Percentiles rank a stretch among this genome's conserved stretches.
Evolutionary conservation across 2,888 invertebrate genomes (phyloP).

Genomic region (Trichogramma evanescens): DNA sequence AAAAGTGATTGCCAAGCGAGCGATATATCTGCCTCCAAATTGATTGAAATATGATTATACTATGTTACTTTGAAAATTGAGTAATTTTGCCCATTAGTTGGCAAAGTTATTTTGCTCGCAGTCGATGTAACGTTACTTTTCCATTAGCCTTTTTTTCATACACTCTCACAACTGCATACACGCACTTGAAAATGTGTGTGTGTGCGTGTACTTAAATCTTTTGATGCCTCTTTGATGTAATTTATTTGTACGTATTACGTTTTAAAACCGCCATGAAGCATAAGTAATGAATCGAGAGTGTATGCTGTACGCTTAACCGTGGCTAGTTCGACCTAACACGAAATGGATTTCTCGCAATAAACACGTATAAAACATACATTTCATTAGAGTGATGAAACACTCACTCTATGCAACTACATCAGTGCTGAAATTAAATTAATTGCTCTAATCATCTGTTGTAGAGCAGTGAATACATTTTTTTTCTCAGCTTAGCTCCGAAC

Average conservation of each 20-base stretch:
- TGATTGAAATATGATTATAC: too few species aligned
- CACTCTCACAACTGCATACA: too few species aligned
- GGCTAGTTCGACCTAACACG: background rate
- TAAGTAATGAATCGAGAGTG: slow-evolving; percentile 7
- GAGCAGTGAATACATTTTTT: slow-evolving; percentile 9
- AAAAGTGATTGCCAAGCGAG: too few species aligned
- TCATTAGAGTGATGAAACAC: slow-evolving; percentile 15
- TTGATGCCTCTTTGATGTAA: background rate
- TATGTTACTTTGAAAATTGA: too few species aligned
- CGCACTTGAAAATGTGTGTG: too few species aligned
- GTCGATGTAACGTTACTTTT: too few species aligned
- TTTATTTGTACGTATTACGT: background rate
- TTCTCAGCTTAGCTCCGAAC: background rate
- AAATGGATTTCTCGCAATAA: slow-evolving; percentile 14
- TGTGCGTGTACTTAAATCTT: background rate
- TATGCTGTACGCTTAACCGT: background rate
- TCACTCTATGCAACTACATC: slow-evolving; percentile 1
- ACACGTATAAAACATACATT: slow-evolving; percentile 1
- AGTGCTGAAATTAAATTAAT: slow-evolving; percentile 20
- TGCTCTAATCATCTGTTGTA: slow-evolving; percentile 12
- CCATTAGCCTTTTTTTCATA: too few species aligned
- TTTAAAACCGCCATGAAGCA: background rate
- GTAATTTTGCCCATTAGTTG: too few species aligned
- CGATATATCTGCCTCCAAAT: too few species aligned
- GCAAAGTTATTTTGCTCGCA: too few species aligned